Evolutionary conservation across 1,140 invertebrate species (phyloP), one percentile per base, ranked within the genome.

Genomic region (Diachasma alloeum): DNA sequence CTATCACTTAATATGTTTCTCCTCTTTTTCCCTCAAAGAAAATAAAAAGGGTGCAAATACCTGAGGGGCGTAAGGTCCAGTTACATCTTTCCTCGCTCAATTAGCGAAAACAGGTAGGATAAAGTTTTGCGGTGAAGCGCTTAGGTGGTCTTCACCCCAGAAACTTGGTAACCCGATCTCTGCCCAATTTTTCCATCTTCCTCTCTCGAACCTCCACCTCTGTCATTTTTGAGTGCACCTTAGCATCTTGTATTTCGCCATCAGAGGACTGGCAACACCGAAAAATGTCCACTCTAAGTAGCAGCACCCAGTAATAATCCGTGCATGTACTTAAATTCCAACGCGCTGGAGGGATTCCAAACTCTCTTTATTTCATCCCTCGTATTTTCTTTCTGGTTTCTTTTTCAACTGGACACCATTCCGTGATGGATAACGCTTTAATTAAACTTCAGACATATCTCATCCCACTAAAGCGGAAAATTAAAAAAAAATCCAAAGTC

Each of bases 1-100:
- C 11, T 63, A 63, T 63, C 59, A 31, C 19, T 63, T 26, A 26
- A 56, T 56, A 26, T 26, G 9, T 26, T 63, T 24, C 17, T 59
- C 19, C 5, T 63, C 24, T 13, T 63, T 26, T 63, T 26, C 10
- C 22, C 22, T 46, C 17, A 74, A 22, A 70, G 24, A 56, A 26
- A 70, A 37, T 72, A 79, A 84, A 83, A 85, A 83, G 83, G 78
- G 82, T 86, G 85, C 84, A 87, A 87, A 89, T 89, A 89, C 86
- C 86, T 87, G 80, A 81, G 79, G 82, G 84, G 84, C 84, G 86
- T 84, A 84, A 88, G 88, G 85, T 89, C 88, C 87, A 89, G 87
- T 89, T 89, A 89, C 88, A 88, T 89, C 86, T 89, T 89, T 89
- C 87, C 85, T 89, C 88, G 86, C 87, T 89, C 88, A 89, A 89